A percentile compares a stretch with the other conserved stretches of the same genome.
Evolutionary conservation across 2,888 invertebrate species (phyloP).

Genomic region (Hyposoter dolosus): DNA sequence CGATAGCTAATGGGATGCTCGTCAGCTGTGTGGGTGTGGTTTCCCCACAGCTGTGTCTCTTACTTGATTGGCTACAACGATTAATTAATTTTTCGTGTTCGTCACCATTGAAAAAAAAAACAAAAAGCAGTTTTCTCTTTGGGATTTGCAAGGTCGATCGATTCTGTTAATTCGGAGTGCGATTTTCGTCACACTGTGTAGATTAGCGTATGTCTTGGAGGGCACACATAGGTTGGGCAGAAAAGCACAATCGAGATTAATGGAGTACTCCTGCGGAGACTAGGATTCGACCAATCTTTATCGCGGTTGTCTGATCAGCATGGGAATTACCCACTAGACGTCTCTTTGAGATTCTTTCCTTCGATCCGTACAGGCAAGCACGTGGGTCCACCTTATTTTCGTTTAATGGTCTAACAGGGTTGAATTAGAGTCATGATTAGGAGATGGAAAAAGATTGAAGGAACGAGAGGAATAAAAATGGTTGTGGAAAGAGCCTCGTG

Average conservation of each 20-base stretch:
- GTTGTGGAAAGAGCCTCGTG: too few species aligned
- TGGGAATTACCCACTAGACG: constrained; percentile 68
- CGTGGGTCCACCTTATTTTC: constrained; percentile 18
- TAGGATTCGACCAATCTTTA: constrained; percentile 61
- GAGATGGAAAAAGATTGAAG: constrained; percentile 15
- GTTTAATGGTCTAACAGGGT: constrained; percentile 66
- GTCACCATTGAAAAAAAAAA: neutral
- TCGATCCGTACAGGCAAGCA: neutral
- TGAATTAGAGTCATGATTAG: constrained; percentile 69
- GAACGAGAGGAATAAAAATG: neutral
- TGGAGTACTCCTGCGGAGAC: constrained; percentile 35
- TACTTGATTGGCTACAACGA: neutral
- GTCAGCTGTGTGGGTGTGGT: neutral
- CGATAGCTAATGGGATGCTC: neutral
- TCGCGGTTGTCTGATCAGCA: constrained; percentile 63
- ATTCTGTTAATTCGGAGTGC: neutral
- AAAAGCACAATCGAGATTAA: constrained; percentile 60
- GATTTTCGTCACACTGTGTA: neutral
- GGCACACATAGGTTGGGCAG: constrained; percentile 8
- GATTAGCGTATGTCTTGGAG: neutral
- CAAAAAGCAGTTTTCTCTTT: neutral
- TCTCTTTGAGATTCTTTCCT: constrained; percentile 35
- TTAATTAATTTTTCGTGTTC: neutral
- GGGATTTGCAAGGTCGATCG: neutral
- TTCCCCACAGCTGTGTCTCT: neutral